phyloP scores from a whole-genome alignment of 2,113 vertebrate genomes.

The Myiopsitta monachus region DNA sequence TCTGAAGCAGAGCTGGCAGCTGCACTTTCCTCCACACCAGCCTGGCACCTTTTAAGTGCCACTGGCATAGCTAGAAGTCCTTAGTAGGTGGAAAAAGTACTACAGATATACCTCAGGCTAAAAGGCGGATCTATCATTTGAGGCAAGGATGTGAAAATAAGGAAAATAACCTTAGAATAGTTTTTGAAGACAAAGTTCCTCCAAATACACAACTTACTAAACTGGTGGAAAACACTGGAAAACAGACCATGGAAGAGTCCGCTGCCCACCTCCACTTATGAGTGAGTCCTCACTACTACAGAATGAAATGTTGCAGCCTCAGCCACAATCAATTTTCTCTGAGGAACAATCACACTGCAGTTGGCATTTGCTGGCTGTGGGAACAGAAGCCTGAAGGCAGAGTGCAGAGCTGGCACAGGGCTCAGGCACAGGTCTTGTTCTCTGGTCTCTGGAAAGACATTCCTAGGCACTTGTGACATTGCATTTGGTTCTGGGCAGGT shows the following conservation, averaged over 20 bases:
- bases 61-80: background rate
- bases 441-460: background rate
- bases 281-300: accelerated
- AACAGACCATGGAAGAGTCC: background rate
- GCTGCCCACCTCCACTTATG: background rate
- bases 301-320: background rate
- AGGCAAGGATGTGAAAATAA: background rate
- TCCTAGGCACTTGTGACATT: background rate
- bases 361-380: background rate
- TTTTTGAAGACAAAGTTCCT: background rate
- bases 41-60: background rate
- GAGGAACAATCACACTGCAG: accelerated
- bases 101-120: background rate
- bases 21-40: background rate
- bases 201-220: background rate
- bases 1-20: background rate
- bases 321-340: background rate
- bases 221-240: background rate
- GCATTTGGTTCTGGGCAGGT: background rate
- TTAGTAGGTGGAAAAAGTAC: background rate
- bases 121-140: background rate
- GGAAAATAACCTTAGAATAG: background rate
- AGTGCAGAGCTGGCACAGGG: accelerated
- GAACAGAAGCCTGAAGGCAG: background rate
- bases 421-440: background rate